phyloP scores from a whole-genome alignment of 1,140 invertebrate genomes.

The Wasmannia auropunctata region DNA sequence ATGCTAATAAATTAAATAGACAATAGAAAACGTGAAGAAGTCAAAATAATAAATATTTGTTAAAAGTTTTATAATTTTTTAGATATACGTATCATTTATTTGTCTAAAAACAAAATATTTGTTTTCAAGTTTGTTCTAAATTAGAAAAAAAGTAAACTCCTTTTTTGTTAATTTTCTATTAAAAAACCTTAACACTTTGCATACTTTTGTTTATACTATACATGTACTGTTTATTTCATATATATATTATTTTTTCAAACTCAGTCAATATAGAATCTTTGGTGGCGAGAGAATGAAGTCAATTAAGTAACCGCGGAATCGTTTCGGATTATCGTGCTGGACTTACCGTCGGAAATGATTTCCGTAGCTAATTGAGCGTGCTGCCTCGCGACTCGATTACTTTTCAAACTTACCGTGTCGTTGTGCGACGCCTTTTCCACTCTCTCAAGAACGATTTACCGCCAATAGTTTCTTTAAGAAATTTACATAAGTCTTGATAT shows the following conservation, averaged over 20 bases:
- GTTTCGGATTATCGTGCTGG: conserved; percentile 25
- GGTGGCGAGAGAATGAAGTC: background rate
- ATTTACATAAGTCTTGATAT: background rate
- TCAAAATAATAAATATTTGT: background rate
- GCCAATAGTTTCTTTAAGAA: background rate
- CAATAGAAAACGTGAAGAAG: background rate
- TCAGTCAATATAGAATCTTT: background rate
- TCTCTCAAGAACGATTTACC: background rate
- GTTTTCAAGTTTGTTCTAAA: background rate
- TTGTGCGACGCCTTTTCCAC: background rate
- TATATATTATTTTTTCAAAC: conserved; percentile 10
- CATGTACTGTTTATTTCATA: background rate
- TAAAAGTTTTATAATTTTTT: background rate
- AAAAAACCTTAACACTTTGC: conserved; percentile 9
- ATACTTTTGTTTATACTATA: background rate
- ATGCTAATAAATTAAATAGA: background rate
- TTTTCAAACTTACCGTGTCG: conserved; percentile 37
- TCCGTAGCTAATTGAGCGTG: conserved; percentile 7
- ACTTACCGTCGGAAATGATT: conserved; percentile 39
- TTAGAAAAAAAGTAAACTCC: background rate
- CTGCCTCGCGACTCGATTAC: conserved; percentile 12
- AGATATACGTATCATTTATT: background rate
- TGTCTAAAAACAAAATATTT: background rate
- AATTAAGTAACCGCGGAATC: conserved; percentile 31
- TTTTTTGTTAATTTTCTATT: background rate